phyloP scores from a whole-genome alignment of 1,140 invertebrate species.

The Aphis gossypii region DNA sequence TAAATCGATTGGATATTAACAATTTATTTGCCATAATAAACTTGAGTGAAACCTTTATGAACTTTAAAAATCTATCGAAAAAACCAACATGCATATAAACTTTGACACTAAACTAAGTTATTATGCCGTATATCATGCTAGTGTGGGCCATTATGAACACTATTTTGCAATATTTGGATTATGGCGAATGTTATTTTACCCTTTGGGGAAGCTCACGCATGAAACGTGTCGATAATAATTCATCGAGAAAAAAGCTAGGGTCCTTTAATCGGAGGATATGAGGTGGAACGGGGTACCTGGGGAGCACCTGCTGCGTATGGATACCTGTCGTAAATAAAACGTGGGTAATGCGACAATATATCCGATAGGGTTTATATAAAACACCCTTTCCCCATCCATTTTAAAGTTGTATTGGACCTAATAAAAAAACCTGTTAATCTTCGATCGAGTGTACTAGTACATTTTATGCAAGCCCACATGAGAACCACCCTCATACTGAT shows the following conservation, averaged over 20 bases:
- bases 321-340: constrained; percentile 56
- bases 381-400: neutral
- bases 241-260: constrained; percentile 56
- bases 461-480: constrained; percentile 21
- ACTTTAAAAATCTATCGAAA: constrained; percentile 50
- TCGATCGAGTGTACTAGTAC: neutral
- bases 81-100: constrained; percentile 42
- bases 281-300: constrained; percentile 47
- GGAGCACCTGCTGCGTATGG: constrained; percentile 50
- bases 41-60: constrained; percentile 51
- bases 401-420: constrained; percentile 41
- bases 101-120: constrained; percentile 57
- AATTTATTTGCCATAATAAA: constrained; percentile 43
- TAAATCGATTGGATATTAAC: constrained; percentile 27
- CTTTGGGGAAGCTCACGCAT: constrained; percentile 53
- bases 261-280: constrained; percentile 54
- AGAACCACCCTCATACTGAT: neutral
- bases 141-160: constrained; percentile 50
- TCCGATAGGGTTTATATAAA: constrained; percentile 46
- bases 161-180: constrained; percentile 58
- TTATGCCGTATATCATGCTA: constrained; percentile 49
- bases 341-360: constrained; percentile 55
- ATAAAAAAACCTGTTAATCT: constrained; percentile 57
- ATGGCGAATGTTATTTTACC: constrained; percentile 57
- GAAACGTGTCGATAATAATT: constrained; percentile 58